Evolutionary conservation across 2,888 invertebrate species (phyloP).

Genomic region (Bellardia pandia): DNA sequence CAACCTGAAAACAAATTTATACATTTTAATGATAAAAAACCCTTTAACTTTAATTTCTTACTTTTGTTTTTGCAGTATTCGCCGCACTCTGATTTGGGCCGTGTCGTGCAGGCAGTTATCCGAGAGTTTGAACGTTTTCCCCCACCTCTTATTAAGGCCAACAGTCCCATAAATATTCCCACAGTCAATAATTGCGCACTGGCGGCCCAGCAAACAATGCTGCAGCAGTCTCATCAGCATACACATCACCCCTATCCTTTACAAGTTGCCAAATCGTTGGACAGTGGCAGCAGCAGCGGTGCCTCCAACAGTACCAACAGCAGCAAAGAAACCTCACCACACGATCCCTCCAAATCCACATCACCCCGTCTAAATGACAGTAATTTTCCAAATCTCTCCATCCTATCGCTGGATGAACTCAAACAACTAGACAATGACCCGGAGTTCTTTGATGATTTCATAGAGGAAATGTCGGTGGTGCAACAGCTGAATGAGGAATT

Average conservation of each 20-base stretch:
- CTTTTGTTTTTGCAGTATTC: constrained; percentile 86
- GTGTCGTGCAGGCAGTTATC: constrained; percentile 92
- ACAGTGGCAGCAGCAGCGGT: constrained; percentile 67
- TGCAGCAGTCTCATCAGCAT: constrained; percentile 48
- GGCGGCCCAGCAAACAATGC: constrained; percentile 32
- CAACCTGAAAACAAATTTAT: too few relatives aligned
- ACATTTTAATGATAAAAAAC: too few relatives aligned
- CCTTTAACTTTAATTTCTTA: constrained; percentile 19
- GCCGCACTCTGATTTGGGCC: constrained; percentile 91
- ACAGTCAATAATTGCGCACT: constrained; percentile 63
- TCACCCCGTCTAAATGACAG: constrained; percentile 74
- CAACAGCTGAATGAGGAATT: constrained; percentile 88
- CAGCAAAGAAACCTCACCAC: constrained; percentile 76
- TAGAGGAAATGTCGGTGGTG: constrained; percentile 88
- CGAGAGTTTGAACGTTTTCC: constrained; percentile 90
- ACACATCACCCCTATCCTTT: constrained; percentile 43
- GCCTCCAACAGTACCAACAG: constrained; percentile 68
- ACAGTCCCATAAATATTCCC: constrained; percentile 70
- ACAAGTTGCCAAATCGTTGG: constrained; percentile 74
- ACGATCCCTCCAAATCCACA: constrained; percentile 71
- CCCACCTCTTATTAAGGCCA: constrained; percentile 76
- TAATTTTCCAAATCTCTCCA: constrained; percentile 83
- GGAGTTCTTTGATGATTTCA: constrained; percentile 90
- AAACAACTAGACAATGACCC: constrained; percentile 88
- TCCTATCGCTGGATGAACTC: constrained; percentile 86